These are phyloP conservation scores for Marisa cornuarietis DNA, from an alignment of 1,140 invertebrate genomes.

Conservation along the genomic window DNA sequence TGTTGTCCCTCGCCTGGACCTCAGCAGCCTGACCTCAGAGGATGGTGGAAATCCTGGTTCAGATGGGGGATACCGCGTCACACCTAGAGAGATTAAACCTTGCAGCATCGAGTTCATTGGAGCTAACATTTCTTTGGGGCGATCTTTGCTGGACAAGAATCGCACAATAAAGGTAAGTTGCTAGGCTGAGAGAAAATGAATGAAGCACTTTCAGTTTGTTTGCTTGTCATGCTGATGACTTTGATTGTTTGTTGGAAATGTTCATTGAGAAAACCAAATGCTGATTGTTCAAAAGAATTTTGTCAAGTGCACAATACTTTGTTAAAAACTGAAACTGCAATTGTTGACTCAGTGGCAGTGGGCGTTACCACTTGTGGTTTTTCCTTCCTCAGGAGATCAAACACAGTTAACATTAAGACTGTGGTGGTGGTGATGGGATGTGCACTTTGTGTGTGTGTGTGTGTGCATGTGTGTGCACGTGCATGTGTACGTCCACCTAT, in stretches of 20 bases:
- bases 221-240: too few relatives aligned
- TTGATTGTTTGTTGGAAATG: too few relatives aligned
- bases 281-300: too few relatives aligned
- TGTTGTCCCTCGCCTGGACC: slow-evolving; percentile 42
- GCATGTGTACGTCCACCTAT: background rate
- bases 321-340: too few relatives aligned
- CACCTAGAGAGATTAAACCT: slow-evolving; percentile 43
- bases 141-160: slow-evolving; percentile 48
- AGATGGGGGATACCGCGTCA: slow-evolving; percentile 51
- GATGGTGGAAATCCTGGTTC: slow-evolving; percentile 19
- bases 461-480: slow-evolving; percentile 1
- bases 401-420: too few relatives aligned
- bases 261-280: too few relatives aligned
- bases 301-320: too few relatives aligned
- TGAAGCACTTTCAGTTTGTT: background rate
- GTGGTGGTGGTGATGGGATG: too few relatives aligned
- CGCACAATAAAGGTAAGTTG: slow-evolving; percentile 41
- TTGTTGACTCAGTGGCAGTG: too few relatives aligned
- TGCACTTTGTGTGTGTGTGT: background rate
- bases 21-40: slow-evolving; percentile 41
- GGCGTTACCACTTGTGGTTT: too few relatives aligned
- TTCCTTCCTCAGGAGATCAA: too few relatives aligned
- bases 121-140: slow-evolving; percentile 40
- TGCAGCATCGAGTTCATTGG: slow-evolving; percentile 53
- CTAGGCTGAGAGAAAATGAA: background rate